Base-by-base conservation (phyloP, 2,113 vertebrate genomes). In the Oreochromis spilurus region DNA sequence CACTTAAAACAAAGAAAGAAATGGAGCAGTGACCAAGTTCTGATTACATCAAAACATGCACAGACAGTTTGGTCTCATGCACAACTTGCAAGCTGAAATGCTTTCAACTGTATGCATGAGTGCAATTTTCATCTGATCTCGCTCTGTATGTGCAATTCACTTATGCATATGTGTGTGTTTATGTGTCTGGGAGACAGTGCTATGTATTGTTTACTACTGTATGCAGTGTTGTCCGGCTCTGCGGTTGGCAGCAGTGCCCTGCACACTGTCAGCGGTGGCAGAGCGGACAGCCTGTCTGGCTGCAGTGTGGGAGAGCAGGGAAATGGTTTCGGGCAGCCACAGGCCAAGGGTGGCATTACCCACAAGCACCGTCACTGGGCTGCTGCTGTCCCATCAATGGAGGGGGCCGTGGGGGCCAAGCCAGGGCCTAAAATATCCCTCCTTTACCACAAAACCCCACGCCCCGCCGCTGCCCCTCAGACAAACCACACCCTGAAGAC, bases 331-430 rank as follows among this genome's bases (percentile, higher is more conserved):
- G 40, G 72, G 78, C 62, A 60, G 82, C 91, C 87, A 55, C 93
- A 93, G 91, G 86, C 85, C 54, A 78, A 91, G 90, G 92, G 91
- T 93, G 93, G 93, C 93, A 93, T 91, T 93, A 92, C 89, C 94
- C 91, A 91, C 90, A 88, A 89, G 83, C 90, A 91, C 90, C 77
- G 84, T 83, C 75, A 79, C 75, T 79, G 10, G 72, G 80, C 82
- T 43, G 70, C 91, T 72, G 85, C 84, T 6, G 70, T 82, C 87
- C 85, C 88, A 75, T 91, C 92, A 90, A 89, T 91, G 84, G 79
- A 86, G 38, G 84, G 84, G 90, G 91, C 84, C 7, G 3, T 8
- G 5, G 87, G 36, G 84, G 77, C 62, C 53, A 45, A 13, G 50
- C 55, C 80, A 4, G 31, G 57, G 84, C 86, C 57, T 1, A 90